These are phyloP conservation scores for Neopipo cinnamomea DNA, from an alignment of 2,113 vertebrate genomes.

Conservation along the genomic window DNA sequence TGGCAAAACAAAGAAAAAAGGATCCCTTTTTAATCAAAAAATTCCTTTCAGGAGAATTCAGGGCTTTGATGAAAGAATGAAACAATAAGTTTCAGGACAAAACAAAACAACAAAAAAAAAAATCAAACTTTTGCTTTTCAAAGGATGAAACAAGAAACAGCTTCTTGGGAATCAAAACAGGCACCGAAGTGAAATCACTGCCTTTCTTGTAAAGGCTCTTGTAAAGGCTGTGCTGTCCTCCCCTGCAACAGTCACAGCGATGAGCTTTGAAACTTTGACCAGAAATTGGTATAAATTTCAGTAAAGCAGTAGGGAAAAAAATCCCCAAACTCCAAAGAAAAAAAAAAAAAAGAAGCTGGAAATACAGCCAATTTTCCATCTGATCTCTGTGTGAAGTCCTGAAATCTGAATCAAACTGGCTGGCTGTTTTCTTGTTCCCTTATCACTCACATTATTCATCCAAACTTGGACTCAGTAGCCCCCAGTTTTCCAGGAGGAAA, in stretches of 20 bases:
- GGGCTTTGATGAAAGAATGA: neutral
- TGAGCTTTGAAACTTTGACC: neutral
- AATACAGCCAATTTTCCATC: neutral
- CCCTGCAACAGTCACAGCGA: neutral
- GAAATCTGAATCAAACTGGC: neutral
- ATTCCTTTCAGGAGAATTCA: conserved; percentile 18
- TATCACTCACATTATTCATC: neutral
- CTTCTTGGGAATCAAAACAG: neutral
- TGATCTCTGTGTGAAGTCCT: neutral
- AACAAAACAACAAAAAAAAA: neutral
- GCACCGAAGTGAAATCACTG: neutral
- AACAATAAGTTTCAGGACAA: neutral
- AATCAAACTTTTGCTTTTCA: neutral
- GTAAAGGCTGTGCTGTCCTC: neutral
- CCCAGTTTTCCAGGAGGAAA: neutral
- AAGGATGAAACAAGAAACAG: neutral
- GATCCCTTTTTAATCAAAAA: conserved; percentile 16
- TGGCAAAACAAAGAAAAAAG: neutral
- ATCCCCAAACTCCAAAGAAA: neutral
- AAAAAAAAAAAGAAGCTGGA: neutral
- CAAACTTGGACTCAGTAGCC: neutral
- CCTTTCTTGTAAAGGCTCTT: neutral
- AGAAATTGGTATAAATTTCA: neutral
- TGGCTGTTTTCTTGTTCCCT: neutral
- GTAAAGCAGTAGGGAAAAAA: neutral